Evolutionary conservation across 2,113 vertebrate species (phyloP), one percentile per base, ranked within the genome.

Genomic region (Bambusicola thoracicus): DNA sequence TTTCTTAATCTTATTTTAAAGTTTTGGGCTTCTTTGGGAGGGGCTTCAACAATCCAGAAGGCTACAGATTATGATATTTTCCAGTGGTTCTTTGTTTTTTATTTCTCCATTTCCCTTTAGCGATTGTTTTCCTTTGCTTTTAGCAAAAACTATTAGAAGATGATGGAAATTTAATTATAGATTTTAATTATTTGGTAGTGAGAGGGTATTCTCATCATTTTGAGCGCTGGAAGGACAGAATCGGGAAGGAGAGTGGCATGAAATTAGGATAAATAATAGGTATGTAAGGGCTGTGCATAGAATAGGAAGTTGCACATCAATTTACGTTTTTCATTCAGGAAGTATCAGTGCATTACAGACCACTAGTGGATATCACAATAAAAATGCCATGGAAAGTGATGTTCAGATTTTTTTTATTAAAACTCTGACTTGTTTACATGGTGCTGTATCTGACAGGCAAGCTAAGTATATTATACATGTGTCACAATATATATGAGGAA

Each of bases 31-130:
- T 80, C 87, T 95, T 92, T 48, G 81, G 62, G 53, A 59, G 58
- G 69, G 87, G 62, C 86, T 75, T 94, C 91, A 82, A 67, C 68
- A 90, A 86, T 85, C 51, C 41, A 74, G 85, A 72, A 90, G 81
- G 61, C 20, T n/a, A 7, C 19, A 58, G 34, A 67, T 72, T 85
- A 80, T 91, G 43, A 38, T 49, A 29, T 75, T 11, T 7, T 96
- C 79, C 27, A 19, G 15, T 83, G 40, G 30, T 69, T 93, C 59
- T 67, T 95, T 88, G 22, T 5, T 73, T 89, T 85, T 73, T 9
- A 3, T 76, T 87, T 65, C 3, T 74, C 41, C 58, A 3, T 85
- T 79, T 84, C 61, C 78, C 46, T 51, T 84, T 38, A 48, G 32
- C 34, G 32, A 38, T 77, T 12, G 3, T 32, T 90, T 94, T 87